Percentiles rank a stretch among this genome's conserved stretches.
phyloP scores from a whole-genome alignment of 2,888 invertebrate genomes.

The Aphodius granarius region DNA sequence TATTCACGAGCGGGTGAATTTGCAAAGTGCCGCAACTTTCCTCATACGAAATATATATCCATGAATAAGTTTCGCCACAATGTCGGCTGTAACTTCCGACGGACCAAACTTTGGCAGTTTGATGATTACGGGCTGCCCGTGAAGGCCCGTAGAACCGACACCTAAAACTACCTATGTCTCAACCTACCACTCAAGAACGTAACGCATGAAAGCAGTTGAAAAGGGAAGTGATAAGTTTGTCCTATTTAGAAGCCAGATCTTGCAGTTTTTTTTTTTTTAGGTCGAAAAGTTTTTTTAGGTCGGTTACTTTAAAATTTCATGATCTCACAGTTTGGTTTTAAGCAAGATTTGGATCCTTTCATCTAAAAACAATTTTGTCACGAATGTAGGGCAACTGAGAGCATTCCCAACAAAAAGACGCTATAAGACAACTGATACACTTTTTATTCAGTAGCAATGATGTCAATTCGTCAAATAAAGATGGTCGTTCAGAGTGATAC shows the following conservation, averaged over 20 bases:
- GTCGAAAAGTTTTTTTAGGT: no score
- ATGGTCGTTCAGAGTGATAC: no score
- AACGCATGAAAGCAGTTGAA: not conserved
- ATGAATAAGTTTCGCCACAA: constrained; percentile 35
- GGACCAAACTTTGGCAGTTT: constrained; percentile 36
- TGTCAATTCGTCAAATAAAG: no score
- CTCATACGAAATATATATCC: constrained; percentile 42
- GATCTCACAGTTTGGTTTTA: no score
- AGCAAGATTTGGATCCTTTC: no score
- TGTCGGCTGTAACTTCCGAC: constrained; percentile 37
- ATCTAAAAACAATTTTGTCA: no score
- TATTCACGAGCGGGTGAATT: constrained; percentile 48
- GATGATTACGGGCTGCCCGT: constrained; percentile 33
- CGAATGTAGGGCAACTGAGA: no score
- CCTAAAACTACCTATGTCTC: not conserved
- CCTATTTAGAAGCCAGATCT: not conserved
- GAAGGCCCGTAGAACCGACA: not conserved
- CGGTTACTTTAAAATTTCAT: no score
- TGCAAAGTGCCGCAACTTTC: constrained; percentile 46
- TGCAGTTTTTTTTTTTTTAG: no score
- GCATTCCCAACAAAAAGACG: no score
- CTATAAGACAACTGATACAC: no score
- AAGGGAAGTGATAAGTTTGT: not conserved
- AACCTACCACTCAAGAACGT: not conserved
- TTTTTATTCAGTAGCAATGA: no score